Conservation (phyloP, 2,113 vertebrate species). For the Sturnus vulgaris region DNA sequence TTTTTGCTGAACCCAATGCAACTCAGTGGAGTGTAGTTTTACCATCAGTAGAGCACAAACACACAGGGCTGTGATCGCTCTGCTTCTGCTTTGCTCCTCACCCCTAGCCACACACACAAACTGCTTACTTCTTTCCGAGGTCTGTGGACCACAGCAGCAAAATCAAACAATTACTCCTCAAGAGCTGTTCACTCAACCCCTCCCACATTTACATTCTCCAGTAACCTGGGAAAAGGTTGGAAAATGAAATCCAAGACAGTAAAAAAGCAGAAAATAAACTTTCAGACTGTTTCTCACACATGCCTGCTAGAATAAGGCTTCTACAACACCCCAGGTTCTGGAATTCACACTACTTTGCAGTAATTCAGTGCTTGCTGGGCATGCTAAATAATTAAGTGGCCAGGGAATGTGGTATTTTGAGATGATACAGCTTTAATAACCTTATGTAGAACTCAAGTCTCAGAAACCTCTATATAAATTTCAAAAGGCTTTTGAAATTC, state of each 20-base stretch:
- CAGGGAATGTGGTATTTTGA: not conserved
- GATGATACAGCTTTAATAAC: not conserved
- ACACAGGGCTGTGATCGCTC: accelerated
- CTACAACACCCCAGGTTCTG: not conserved
- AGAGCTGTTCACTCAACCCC: not conserved
- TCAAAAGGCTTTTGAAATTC: conserved; percentile 39
- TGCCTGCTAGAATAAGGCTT: not conserved
- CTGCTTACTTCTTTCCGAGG: not conserved
- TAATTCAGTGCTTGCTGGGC: not conserved
- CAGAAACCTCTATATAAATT: not conserved
- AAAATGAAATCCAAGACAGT: not conserved
- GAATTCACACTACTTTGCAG: not conserved
- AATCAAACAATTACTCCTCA: not conserved
- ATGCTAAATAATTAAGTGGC: not conserved
- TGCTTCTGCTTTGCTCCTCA: not conserved
- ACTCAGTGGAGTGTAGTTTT: accelerated
- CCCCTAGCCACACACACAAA: not conserved
- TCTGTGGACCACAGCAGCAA: not conserved
- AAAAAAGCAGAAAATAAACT: conserved; percentile 3
- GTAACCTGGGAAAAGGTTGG: not conserved
- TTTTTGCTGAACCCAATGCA: not conserved
- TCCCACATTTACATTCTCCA: not conserved
- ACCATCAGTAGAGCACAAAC: not conserved
- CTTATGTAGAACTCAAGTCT: not conserved
- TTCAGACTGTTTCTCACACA: not conserved